Conservation (phyloP, 2,113 vertebrate species). For the Ictalurus furcatus region DNA sequence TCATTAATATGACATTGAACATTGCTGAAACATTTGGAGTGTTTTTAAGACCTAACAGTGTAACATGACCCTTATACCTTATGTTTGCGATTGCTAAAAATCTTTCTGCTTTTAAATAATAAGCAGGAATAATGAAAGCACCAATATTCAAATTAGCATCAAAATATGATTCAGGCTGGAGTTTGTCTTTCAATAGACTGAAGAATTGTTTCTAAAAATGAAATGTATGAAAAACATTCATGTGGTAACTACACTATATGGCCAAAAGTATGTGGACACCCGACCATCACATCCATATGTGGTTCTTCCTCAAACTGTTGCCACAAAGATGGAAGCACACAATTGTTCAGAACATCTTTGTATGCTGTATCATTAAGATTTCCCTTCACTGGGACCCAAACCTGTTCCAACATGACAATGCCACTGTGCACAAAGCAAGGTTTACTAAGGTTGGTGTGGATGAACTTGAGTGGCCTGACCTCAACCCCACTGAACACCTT, state of each 20-base stretch:
- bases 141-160: not conserved
- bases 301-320: not conserved
- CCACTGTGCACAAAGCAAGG: not conserved
- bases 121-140: not conserved
- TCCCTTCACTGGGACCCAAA: not conserved
- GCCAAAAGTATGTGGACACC: not conserved
- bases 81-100: not conserved
- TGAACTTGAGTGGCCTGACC: not conserved
- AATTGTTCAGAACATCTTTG: not conserved
- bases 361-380: not conserved
- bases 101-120: not conserved
- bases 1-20: not conserved
- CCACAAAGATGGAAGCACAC: not conserved
- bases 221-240: not conserved
- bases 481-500: not conserved
- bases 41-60: not conserved
- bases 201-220: not conserved
- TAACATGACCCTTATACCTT: not conserved
- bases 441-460: not conserved
- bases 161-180: not conserved
- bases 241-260: not conserved
- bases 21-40: not conserved
- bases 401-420: not conserved
- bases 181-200: not conserved
- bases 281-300: not conserved